These are phyloP conservation scores for Contarinia nasturtii DNA, from an alignment of 1,140 invertebrate genomes.

Conservation along the genomic window DNA sequence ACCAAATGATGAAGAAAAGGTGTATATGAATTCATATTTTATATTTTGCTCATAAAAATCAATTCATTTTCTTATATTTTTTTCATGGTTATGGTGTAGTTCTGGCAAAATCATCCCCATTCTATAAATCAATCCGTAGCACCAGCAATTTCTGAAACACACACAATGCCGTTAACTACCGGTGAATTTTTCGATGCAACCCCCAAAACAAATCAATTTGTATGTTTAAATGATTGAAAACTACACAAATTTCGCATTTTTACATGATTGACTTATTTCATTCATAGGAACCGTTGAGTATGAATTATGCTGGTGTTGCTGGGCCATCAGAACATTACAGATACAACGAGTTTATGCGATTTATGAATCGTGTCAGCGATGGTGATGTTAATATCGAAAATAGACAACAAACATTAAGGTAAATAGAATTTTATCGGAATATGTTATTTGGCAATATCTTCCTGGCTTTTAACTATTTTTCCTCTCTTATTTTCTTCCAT, in stretches of 20 bases:
- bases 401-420: slow-evolving; percentile 8
- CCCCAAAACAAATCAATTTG: slow-evolving; percentile 25
- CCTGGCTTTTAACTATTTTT: too few relatives aligned
- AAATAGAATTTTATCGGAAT: too few relatives aligned
- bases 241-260: too few relatives aligned
- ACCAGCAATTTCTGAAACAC: slow-evolving; percentile 3
- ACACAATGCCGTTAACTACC: slow-evolving; percentile 8
- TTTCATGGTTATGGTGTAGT: slow-evolving; percentile 6
- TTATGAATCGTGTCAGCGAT: slow-evolving; percentile 60
- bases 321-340: slow-evolving; percentile 40
- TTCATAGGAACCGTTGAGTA: too few relatives aligned
- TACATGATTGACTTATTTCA: too few relatives aligned
- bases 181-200: slow-evolving; percentile 25
- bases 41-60: slow-evolving; percentile 1
- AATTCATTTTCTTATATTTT: background rate
- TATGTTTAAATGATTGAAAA: too few relatives aligned
- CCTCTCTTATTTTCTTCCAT: too few relatives aligned
- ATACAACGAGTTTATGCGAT: slow-evolving; percentile 69
- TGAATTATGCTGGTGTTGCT: too few relatives aligned
- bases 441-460: too few relatives aligned
- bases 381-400: slow-evolving; percentile 30
- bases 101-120: slow-evolving; percentile 6
- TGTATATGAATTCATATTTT: background rate
- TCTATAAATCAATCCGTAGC: background rate
- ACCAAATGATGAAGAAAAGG: too few relatives aligned